Base-by-base conservation (phyloP, 2,888 invertebrate species). In the Dynastes tityus region DNA sequence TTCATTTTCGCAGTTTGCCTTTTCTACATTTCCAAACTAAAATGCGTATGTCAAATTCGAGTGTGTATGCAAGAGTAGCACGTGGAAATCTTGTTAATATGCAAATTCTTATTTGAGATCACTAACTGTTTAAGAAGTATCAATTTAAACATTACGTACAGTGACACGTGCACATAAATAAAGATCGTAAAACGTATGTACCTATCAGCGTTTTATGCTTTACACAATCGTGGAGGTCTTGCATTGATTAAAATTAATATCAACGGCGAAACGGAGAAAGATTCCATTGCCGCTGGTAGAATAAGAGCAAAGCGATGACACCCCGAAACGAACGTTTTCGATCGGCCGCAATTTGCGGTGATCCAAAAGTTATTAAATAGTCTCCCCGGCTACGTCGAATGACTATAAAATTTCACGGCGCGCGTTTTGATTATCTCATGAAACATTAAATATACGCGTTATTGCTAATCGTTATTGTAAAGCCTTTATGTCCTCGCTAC, bases 321-420 rank as follows among this genome's bases (percentile, higher is more conserved):
- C 79, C 78, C 80, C 58, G 71, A 73, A 73, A 58, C 2, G 37
- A 37, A 80, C 73, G 79, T 80, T 82, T 81, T 80, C 82, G 81
- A 82, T 82, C 82, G 80, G 63, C 32, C 32, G 74, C 78, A 74
- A 79, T 78, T 79, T 79, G 78, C 81, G 79, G 82, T 83, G 81
- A 83, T 82, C 82, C 82, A 78, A 78, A 79, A 81, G 80, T 81
- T 82, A 83, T 83, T 81, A 82, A 82, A 82, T 81, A 79, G 79
- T 77, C 80, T 29, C 70, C 67, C 51, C 73, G 77, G 63, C 76
- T 67, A 74, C 75, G 70, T 80, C 68, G 78, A 80, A 81, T 80
- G 79, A 78, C 80, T 77, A 80, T 80, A 81, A 82, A 82, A 79
- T 74, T 80, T 80, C 79, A 78, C 75, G 78, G 76, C 61, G 53